Base-by-base conservation (phyloP, 2,113 vertebrate genomes). In the Dendropsophus ebraccatus region DNA sequence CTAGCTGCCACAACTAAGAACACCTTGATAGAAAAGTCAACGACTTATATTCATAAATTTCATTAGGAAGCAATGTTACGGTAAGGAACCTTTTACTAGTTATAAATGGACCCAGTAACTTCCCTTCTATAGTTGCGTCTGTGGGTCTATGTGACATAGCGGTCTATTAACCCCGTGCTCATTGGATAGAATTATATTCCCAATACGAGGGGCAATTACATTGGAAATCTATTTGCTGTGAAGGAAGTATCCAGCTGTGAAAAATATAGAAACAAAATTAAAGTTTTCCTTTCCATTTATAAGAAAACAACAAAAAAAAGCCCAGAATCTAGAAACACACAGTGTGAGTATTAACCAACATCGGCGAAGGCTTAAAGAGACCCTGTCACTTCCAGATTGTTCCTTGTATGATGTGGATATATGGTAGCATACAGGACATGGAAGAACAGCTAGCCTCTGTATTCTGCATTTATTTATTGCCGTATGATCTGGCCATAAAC, bases 241-340 rank as follows among this genome's bases (percentile, higher is more conserved):
- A 17, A 81, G 11, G 35, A 41, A 62, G 47, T 47, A 19, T 28
- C 78, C 78, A 1, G 37, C 78, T 81, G 78, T 62, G 78, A 65
- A 62, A 81, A 81, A 65, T 81, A 81, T 81, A 25, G 78, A 65
- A 65, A 25, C 35, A 65, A 81, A 81, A 65, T 81, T 28, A 81
- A 52, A 77, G 56, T 81, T 81, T 65, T 45, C 77, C 23, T 41
- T 80, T 60, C 8, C n/a, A 65, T 81, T 47, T 25, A 2, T n/a
- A 81, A 81, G 35, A 80, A 80, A 80, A 62, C 13, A 62, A 37
- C 13, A 14, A 58, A 80, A 80, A 58, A 80, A 80, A 80, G 12
- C 11, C 32, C 0, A 58, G 8, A 17, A 47, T 62, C 6, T 28
- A 19, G n/a, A 14, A 54, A 30, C 16, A 35, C 4, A 28, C 17